Evolutionary conservation across 2,888 invertebrate genomes (phyloP).

Genomic region (Pedicia rivosa): DNA sequence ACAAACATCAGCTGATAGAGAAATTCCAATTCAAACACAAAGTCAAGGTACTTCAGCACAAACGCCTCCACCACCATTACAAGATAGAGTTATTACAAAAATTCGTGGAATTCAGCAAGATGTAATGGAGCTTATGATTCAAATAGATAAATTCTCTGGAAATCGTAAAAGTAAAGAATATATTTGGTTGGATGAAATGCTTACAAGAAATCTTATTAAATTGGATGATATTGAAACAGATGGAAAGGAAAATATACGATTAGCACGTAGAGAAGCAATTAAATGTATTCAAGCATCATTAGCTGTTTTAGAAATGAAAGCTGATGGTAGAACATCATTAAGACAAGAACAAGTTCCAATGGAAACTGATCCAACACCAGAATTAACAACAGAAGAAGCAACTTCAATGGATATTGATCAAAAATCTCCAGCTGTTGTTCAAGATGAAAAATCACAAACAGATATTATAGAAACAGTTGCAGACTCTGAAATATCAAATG

Average conservation of each 20-base stretch:
- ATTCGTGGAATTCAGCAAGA: constrained; percentile 69
- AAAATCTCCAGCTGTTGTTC: too few species aligned
- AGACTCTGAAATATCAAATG: too few species aligned
- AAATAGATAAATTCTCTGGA: constrained; percentile 59
- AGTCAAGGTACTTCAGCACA: constrained; percentile 23
- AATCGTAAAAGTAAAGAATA: constrained; percentile 53
- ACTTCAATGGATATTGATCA: too few species aligned
- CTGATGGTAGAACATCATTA: constrained; percentile 37
- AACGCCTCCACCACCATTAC: constrained; percentile 24
- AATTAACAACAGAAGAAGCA: too few species aligned
- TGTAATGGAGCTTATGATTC: constrained; percentile 57
- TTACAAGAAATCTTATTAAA: constrained; percentile 80
- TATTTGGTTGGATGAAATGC: constrained; percentile 85
- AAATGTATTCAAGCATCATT: constrained; percentile 77
- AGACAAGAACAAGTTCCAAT: too few species aligned
- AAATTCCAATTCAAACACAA: constrained; percentile 16
- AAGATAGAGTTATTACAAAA: constrained; percentile 57
- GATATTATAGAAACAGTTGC: too few species aligned
- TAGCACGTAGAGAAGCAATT: constrained; percentile 75
- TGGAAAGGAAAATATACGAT: constrained; percentile 76
- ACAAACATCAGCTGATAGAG: constrained; percentile 17
- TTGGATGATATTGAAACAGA: constrained; percentile 87
- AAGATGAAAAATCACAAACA: too few species aligned
- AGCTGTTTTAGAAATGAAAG: constrained; percentile 64
- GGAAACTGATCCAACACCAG: too few species aligned